Evolutionary conservation across 2,113 vertebrate species (phyloP).

Genomic region (Corythoichthys haematopterus): DNA sequence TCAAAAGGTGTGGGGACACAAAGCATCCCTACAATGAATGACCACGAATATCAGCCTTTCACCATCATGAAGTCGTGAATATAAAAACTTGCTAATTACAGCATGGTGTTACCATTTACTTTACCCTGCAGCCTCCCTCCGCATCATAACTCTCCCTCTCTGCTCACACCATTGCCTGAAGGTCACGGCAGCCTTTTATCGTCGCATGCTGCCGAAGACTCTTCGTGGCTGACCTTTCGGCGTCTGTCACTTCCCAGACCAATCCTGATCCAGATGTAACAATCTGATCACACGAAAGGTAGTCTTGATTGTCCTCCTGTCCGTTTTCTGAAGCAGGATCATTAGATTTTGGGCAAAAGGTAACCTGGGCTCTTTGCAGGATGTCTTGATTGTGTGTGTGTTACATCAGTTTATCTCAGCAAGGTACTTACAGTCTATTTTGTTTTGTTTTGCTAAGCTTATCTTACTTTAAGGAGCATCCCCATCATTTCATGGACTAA

Average conservation of each 20-base stretch:
- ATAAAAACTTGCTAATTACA: conserved; percentile 38
- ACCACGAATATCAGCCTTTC: conserved; percentile 18
- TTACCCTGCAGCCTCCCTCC: conserved; percentile 31
- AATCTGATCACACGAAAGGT: conserved; percentile 30
- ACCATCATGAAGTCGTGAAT: conserved; percentile 33
- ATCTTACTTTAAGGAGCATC: no score
- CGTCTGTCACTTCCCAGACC: conserved; percentile 43
- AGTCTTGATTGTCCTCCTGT: conserved; percentile 9
- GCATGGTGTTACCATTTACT: conserved; percentile 48
- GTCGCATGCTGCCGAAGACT: conserved; percentile 42
- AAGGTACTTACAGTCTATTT: no score
- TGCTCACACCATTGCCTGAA: conserved; percentile 55
- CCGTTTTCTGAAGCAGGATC: neutral
- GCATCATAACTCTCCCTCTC: conserved; percentile 19
- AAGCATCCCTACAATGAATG: conserved; percentile 14
- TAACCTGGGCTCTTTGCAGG: neutral
- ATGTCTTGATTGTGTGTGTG: neutral
- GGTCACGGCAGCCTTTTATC: conserved; percentile 61
- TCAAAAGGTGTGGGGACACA: no score
- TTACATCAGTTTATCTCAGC: neutral
- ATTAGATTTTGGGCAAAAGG: neutral
- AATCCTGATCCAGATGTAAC: conserved; percentile 29
- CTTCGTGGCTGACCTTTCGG: conserved; percentile 61
- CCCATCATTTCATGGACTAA: no score
- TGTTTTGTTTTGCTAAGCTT: no score